Base-by-base conservation (phyloP, 2,888 invertebrate species). In the Tenthredo scrophulariae region DNA sequence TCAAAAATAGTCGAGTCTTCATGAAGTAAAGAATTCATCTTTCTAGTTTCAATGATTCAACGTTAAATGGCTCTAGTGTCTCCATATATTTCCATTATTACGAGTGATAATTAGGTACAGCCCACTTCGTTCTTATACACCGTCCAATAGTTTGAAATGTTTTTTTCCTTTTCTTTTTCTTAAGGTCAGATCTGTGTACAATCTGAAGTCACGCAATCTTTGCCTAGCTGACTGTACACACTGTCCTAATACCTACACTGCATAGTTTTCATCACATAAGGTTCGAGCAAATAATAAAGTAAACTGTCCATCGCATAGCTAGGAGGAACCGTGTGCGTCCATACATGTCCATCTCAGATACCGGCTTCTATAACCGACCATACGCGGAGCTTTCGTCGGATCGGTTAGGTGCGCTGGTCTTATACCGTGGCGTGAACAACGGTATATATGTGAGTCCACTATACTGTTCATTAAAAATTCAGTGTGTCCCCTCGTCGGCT, bases 381-480 rank as follows among this genome's bases (percentile, higher is more conserved):
- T 80, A 80, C 26, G 22, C 13, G 40, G 58, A 77, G 77, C 54
- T 80, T 62, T 80, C 40, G 80, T 80, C 13, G 80, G 22, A 80
- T 80, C 62, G 80, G 37, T 80, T 37, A 40, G 40, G 37, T 22
- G 37, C 26, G 18, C 80, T 40, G 7, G 58, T 10, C 22, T 80
- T 37, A 33, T 62, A n/a, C 40, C 72, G 43, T 74, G 22, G 43
- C 43, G 26, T 43, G 37, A 40, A 26, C 72, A 74, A 74, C 72
- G 72, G 72, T 37, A 74, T 74, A 54, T 77, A 26, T 74, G n/a
- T 77, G 74, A 54, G 2, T 77, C 54, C 43, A n/a, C 13, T 46
- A 70, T 43, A n/a, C n/a, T 10, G 54, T 33, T 91, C 89, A 91
- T 91, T 91, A 90, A 89, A 86, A 88, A 91, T 91, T 90, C 90